Base-by-base conservation (phyloP, 2,888 invertebrate species). In the Sarcophaga variegata region DNA sequence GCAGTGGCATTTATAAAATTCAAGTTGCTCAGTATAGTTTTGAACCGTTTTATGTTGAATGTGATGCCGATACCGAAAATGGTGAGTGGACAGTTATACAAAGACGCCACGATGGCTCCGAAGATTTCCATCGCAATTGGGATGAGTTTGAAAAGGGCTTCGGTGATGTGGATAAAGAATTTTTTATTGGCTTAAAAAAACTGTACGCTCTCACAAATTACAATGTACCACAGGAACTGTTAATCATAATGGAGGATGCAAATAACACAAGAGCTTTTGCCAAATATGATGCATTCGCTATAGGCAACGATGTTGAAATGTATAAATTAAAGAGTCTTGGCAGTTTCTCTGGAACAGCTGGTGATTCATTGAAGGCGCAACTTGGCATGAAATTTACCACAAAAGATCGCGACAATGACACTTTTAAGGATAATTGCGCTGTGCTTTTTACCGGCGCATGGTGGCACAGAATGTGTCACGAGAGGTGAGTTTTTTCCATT, bases 171-270 rank as follows among this genome's bases (percentile, higher is more conserved):
- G 95, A 95, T 2, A 95, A 95, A 0, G 96, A 96, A 90, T 96
- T 96, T 90, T 96, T 96, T 95, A 93, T 96, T 12, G 96, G 96
- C 0, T 90, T 96, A 86, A 96, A 96, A 86, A 95, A 96, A 88
- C 93, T 96, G 1, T 94, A 95, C 91, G 94, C 93, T 11, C 83
- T 91, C 71, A 92, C 91, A 8, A 77, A 88, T 4, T 76, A 20
- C 10, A 87, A 93, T 88, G 91, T 94, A 22, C 83, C 89, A 0
- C 94, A 94, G 79, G 94, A 96, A 90, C 90, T 96, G 71, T 92
- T 95, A 70, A 94, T 96, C 4, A 95, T 96, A 87, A 90, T 96
- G 90, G 95, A 95, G 88, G 95, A 96, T 83, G 95, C 94, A 11
- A 94, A 94, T 2, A 94, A 94, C 72, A 94, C 94, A 72, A 95